A percentile compares a stretch with the other conserved stretches of the same genome.
phyloP scores from a whole-genome alignment of 2,888 invertebrate species.

The Stenodema calcarata region DNA sequence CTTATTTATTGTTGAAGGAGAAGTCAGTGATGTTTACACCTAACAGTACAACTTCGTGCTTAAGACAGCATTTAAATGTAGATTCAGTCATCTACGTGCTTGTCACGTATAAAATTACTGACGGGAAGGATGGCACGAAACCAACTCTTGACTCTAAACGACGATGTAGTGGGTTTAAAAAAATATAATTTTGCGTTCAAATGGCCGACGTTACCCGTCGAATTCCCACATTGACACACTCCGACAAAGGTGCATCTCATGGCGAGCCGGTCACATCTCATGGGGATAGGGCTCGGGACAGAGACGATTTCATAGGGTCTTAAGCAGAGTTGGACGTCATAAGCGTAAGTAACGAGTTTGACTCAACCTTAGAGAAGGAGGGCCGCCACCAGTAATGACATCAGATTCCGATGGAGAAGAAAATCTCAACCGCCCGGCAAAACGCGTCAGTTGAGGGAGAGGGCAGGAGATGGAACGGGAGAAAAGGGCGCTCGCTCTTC shows the following conservation, averaged over 20 bases:
- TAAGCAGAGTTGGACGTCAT: constrained; percentile 1
- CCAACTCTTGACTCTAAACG: too few relatives aligned
- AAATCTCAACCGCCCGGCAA: constrained; percentile 26
- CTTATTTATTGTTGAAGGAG: too few relatives aligned
- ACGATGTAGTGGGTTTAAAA: neutral
- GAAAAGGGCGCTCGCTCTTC: constrained; percentile 9
- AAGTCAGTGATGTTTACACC: too few relatives aligned
- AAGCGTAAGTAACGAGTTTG: constrained; percentile 1
- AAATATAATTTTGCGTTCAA: neutral
- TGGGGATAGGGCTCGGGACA: neutral
- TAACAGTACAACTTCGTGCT: too few relatives aligned
- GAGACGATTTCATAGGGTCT: neutral
- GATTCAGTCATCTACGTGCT: too few relatives aligned
- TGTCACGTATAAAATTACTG: too few relatives aligned
- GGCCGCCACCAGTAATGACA: constrained; percentile 37
- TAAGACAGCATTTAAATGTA: too few relatives aligned
- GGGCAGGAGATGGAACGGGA: neutral
- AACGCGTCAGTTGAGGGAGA: neutral
- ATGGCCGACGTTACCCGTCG: neutral
- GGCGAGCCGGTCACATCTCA: neutral
- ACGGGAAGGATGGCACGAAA: neutral
- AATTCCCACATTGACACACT: neutral
- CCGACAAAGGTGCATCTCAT: neutral
- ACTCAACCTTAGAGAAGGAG: neutral
- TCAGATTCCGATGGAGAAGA: constrained; percentile 45